These are phyloP conservation scores for Sesamia nonagrioides DNA, from an alignment of 1,140 invertebrate species.

Conservation along the genomic window DNA sequence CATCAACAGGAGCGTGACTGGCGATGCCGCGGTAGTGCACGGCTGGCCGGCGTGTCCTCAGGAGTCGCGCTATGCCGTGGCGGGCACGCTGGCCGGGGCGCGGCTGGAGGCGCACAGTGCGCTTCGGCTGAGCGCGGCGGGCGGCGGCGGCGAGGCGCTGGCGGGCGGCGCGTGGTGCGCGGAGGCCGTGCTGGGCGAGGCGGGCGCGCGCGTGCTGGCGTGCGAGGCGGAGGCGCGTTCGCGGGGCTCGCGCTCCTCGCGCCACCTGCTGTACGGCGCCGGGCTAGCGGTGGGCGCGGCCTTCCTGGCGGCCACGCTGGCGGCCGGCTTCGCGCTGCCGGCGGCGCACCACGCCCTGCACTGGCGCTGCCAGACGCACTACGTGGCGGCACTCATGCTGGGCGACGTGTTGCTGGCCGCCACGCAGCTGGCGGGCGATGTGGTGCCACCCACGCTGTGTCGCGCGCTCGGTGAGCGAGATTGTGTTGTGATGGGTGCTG, in stretches of 20 bases:
- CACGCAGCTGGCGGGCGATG: constrained; percentile 90
- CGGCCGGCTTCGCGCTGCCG: constrained; percentile 92
- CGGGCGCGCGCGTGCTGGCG: constrained; percentile 88
- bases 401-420: constrained; percentile 93
- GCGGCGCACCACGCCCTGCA: constrained; percentile 94
- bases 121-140: constrained; percentile 67
- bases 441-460: constrained; percentile 88
- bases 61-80: constrained; percentile 74
- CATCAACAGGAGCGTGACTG: constrained; percentile 65
- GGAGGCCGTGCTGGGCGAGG: constrained; percentile 85
- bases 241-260: constrained; percentile 71
- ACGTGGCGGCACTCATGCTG: constrained; percentile 93
- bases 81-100: constrained; percentile 82
- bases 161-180: constrained; percentile 89
- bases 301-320: constrained; percentile 93
- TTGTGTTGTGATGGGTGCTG: not conserved
- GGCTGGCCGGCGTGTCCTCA: constrained; percentile 81
- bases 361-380: constrained; percentile 94
- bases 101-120: constrained; percentile 84
- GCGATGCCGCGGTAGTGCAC: constrained; percentile 61
- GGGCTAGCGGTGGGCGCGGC: constrained; percentile 92
- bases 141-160: constrained; percentile 70
- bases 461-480: constrained; percentile 89
- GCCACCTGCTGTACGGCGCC: constrained; percentile 89
- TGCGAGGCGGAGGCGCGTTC: constrained; percentile 88